These are phyloP conservation scores for Ceriagrion tenellum DNA, from an alignment of 2,888 invertebrate species.

Conservation along the genomic window DNA sequence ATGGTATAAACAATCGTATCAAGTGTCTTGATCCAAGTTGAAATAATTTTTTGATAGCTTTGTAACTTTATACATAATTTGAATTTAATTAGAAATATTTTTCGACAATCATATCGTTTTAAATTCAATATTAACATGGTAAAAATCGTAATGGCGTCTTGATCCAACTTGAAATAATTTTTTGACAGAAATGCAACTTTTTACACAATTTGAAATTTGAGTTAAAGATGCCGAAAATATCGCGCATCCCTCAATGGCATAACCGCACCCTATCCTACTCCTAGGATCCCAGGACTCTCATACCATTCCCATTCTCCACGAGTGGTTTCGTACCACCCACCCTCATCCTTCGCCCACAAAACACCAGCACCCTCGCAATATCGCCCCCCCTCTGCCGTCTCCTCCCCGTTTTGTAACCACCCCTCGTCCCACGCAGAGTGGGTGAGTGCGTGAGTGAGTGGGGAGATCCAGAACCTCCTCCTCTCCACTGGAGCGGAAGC, in stretches of 20 bases:
- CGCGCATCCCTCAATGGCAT: not conserved
- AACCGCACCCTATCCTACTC: not conserved
- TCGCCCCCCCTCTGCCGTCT: not conserved
- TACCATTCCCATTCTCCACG: not conserved
- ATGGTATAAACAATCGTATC: too few relatives aligned
- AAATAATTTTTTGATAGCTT: too few relatives aligned
- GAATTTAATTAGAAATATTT: too few relatives aligned
- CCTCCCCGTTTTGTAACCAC: not conserved
- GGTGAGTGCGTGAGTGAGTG: not conserved
- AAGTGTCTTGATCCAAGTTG: too few relatives aligned
- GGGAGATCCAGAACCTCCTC: not conserved
- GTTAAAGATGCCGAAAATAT: not conserved
- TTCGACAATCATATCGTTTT: too few relatives aligned
- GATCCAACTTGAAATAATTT: too few relatives aligned
- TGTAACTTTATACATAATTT: too few relatives aligned
- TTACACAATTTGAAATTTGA: too few relatives aligned
- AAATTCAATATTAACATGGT: too few relatives aligned
- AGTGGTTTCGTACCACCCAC: too few relatives aligned
- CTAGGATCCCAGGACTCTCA: not conserved
- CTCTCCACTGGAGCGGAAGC: conserved; percentile 61
- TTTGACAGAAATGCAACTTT: too few relatives aligned
- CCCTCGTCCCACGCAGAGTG: not conserved
- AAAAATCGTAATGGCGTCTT: too few relatives aligned
- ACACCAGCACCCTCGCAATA: not conserved
- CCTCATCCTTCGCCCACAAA: not conserved